Evolutionary conservation across 2,797 vertebrate genomes (phyloP).

Genomic region (Eulemur coronatus): DNA sequence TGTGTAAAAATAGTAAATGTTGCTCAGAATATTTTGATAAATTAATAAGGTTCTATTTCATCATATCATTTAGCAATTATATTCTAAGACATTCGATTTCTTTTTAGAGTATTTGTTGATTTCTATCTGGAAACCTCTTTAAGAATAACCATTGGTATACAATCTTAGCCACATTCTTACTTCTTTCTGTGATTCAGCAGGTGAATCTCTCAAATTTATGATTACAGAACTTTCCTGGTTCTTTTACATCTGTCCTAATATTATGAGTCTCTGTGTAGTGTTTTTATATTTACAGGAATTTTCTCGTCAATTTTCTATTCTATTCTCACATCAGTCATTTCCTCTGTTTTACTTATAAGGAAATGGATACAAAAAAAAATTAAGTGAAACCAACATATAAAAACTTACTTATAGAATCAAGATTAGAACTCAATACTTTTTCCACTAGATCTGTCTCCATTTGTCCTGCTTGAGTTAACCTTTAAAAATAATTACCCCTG

Average conservation of each 20-base stretch:
- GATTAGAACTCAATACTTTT: not conserved
- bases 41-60: constrained; percentile 32
- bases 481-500: not conserved
- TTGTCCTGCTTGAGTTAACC: not conserved
- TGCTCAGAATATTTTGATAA: not conserved
- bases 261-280: not conserved
- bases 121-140: constrained; percentile 9
- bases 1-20: constrained; percentile 7
- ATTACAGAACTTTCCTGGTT: not conserved
- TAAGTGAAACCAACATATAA: not conserved
- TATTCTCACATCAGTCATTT: not conserved
- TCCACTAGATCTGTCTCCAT: not conserved
- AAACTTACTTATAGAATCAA: not conserved
- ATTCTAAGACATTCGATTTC: not conserved
- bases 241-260: not conserved
- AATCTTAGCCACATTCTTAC: not conserved
- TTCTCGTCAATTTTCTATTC: constrained; percentile 23
- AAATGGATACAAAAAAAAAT: not conserved
- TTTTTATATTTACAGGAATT: not conserved
- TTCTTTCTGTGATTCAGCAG: not conserved
- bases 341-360: not conserved
- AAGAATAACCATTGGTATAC: not conserved
- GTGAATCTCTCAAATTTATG: not conserved
- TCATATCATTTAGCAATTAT: not conserved
- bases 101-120: not conserved